Evolutionary conservation across 2,113 vertebrate genomes (phyloP), one percentile per base, ranked within the genome.

Genomic region (Oreamnos americanus): DNA sequence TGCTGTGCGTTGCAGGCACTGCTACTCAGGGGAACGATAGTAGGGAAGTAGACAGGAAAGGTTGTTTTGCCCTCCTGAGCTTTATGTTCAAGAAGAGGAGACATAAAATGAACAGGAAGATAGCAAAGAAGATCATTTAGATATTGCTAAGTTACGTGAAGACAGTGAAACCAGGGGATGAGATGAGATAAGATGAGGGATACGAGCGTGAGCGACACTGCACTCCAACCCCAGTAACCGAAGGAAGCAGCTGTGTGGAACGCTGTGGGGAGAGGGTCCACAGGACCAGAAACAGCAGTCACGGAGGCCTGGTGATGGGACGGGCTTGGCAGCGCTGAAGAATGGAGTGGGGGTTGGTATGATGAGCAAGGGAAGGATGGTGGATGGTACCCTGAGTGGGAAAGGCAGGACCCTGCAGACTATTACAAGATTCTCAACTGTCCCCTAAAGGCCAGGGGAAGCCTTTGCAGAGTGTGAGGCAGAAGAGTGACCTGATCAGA

Each of bases 311-410:
- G 28, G 3, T 5, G 2, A 9, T 1, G 4, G 11, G 17, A 13
- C 2, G 3, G 10, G 58, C 53, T 82, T 6, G 15, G 30, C 30
- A 8, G 30, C 3, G 47, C 7, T 30, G 36, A 0, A 2, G 9
- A 23, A 9, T 14, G 85, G 19, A 12, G 62, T 62, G 10, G 12
- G 19, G 28, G 10, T 3, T 64, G 33, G 9, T 49, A 3, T 5
- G 17, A 2, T 47, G 43, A 43, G 21, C 33, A 55, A 51, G 62
- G 6, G 16, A 47, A 83, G 43, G 11, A 0, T 19, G 5, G 15
- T 1, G 4, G 39, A 67, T 9, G 53, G 33, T 6, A 1, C 7
- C 4, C 5, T 47, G 7, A 30, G 7, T 8, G 45, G 76, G 13
- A 33, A 76, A 76, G 47, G 2, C 9, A 43, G 36, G 60, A 1